These are phyloP conservation scores for Limanda limanda DNA, from an alignment of 2,113 vertebrate species.

Conservation along the genomic window DNA sequence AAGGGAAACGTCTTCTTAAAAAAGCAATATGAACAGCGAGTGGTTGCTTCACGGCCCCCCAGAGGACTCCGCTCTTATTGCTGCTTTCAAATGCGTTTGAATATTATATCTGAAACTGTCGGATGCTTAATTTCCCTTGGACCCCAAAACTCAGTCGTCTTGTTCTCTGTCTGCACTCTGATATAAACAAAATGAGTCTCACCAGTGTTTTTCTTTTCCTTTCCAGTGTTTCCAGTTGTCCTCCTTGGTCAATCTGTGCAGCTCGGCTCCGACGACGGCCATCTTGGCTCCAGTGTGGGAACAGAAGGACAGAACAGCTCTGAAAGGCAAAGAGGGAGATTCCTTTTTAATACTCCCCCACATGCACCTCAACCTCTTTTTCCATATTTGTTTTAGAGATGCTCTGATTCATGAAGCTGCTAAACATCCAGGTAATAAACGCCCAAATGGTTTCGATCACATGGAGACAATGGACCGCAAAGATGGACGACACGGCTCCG, in stretches of 20 bases:
- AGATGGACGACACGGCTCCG: too few relatives aligned
- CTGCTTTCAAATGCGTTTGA: background rate
- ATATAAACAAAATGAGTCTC: background rate
- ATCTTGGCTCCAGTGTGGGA: constrained; percentile 32
- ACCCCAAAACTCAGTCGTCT: background rate
- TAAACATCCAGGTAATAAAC: background rate
- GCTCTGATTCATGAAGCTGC: background rate
- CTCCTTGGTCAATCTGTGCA: constrained; percentile 26
- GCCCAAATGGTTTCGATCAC: background rate
- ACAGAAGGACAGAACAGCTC: background rate
- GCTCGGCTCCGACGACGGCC: background rate
- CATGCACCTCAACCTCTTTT: background rate
- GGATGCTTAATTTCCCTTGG: background rate
- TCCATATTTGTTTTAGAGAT: background rate
- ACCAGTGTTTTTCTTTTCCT: background rate
- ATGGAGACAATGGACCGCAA: background rate
- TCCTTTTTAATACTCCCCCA: too few relatives aligned
- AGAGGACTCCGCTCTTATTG: background rate
- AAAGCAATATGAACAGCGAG: background rate
- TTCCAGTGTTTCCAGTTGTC: constrained; percentile 40
- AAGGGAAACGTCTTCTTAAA: constrained; percentile 2
- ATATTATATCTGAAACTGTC: constrained; percentile 1
- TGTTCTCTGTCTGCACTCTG: background rate
- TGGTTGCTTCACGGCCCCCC: background rate
- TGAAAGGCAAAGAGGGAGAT: constrained; percentile 11